Percentiles rank a stretch among this genome's conserved stretches.
These are phyloP conservation scores for Caenorhabditis inopinata DNA, from an alignment of 1,140 invertebrate genomes.

Conservation along the genomic window DNA sequence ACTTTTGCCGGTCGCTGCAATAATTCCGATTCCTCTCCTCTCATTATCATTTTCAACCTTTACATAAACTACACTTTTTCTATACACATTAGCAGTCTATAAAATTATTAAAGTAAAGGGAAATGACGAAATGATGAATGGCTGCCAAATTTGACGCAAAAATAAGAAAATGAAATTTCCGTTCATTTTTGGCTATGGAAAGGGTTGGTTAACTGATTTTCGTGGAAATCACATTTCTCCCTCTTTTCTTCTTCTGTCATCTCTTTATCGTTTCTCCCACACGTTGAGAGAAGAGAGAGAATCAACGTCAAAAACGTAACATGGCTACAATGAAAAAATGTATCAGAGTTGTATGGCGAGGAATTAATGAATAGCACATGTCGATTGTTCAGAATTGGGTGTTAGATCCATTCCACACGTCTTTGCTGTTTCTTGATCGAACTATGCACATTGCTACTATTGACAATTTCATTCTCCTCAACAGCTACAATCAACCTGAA, in stretches of 20 bases:
- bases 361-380: conserved; percentile 5
- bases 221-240: neutral
- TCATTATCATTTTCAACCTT: neutral
- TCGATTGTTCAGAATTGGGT: neutral
- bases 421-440: neutral
- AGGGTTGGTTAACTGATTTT: neutral
- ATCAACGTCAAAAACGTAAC: neutral
- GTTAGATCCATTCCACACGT: too few relatives aligned
- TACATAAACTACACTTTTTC: too few relatives aligned
- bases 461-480: neutral
- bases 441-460: neutral
- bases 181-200: neutral
- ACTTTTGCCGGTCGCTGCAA: neutral
- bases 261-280: neutral
- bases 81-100: too few relatives aligned
- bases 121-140: too few relatives aligned
- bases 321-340: neutral
- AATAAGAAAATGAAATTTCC: neutral
- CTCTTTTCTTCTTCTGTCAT: neutral
- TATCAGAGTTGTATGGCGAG: neutral
- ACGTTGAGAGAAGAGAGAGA: neutral
- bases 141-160: too few relatives aligned
- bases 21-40: too few relatives aligned
- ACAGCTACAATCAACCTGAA: neutral
- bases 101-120: too few relatives aligned